These are phyloP conservation scores for Atherinomorus stipes DNA, from an alignment of 2,113 vertebrate genomes.

Conservation along the genomic window DNA sequence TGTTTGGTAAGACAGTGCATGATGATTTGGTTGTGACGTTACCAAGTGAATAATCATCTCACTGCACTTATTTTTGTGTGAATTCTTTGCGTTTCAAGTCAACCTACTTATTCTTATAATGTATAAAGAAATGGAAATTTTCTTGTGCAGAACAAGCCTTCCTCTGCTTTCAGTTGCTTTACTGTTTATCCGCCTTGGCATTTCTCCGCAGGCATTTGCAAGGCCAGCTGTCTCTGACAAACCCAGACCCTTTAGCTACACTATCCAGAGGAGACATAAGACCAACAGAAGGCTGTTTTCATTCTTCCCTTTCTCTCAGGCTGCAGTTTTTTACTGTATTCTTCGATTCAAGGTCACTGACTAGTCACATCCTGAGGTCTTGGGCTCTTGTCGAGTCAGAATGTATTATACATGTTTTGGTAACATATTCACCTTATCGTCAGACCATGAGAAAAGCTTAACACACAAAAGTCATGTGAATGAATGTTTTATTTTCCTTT, in stretches of 20 bases:
- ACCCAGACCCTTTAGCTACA: constrained; percentile 54
- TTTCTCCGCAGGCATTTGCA: constrained; percentile 65
- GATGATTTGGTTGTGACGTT: background rate
- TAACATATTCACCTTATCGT: background rate
- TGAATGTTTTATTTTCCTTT: background rate
- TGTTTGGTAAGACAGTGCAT: background rate
- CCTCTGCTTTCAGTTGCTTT: constrained; percentile 40
- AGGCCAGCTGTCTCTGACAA: constrained; percentile 74
- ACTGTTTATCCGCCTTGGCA: constrained; percentile 64
- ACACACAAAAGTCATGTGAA: background rate
- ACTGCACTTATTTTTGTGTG: background rate
- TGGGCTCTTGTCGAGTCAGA: constrained; percentile 15
- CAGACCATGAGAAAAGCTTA: background rate
- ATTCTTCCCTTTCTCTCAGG: constrained; percentile 5
- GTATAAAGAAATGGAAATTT: constrained; percentile 9
- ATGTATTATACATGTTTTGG: background rate
- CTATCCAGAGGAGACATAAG: constrained; percentile 38
- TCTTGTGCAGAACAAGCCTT: constrained; percentile 47
- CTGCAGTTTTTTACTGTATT: background rate
- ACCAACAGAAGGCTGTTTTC: constrained; percentile 30
- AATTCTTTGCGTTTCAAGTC: too few species aligned
- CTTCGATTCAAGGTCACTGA: constrained; percentile 47
- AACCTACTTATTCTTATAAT: too few species aligned
- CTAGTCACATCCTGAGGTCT: constrained; percentile 1
- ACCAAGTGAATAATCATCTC: background rate